These are phyloP conservation scores for Heliconius charithonia DNA, from an alignment of 2,888 invertebrate species.

Conservation along the genomic window DNA sequence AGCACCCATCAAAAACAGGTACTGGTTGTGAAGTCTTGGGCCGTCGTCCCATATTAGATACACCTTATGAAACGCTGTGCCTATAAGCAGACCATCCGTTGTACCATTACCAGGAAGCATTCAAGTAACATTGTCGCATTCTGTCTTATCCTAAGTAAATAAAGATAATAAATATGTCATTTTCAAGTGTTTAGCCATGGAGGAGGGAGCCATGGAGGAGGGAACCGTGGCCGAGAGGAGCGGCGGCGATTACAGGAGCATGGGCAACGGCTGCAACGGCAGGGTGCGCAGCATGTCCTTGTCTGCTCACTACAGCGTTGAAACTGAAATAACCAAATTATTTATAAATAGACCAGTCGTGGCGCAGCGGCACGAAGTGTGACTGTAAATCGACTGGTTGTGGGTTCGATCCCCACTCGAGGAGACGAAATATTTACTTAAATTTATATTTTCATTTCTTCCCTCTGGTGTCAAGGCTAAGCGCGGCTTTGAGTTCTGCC, in stretches of 20 bases:
- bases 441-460: too few species aligned
- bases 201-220: constrained; percentile 67
- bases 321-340: constrained; percentile 65
- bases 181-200: constrained; percentile 60
- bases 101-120: constrained; percentile 57
- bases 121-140: constrained; percentile 67
- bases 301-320: constrained; percentile 84
- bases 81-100: constrained; percentile 54
- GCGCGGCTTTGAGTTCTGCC: too few species aligned
- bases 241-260: constrained; percentile 66
- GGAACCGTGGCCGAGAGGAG: constrained; percentile 69
- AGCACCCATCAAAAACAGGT: constrained; percentile 49
- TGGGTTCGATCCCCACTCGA: too few species aligned
- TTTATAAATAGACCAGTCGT: too few species aligned
- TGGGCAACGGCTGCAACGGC: constrained; percentile 61
- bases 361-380: too few species aligned
- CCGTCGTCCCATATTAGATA: constrained; percentile 65
- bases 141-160: constrained; percentile 65
- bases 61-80: constrained; percentile 77
- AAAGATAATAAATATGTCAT: constrained; percentile 71
- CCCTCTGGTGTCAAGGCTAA: too few species aligned
- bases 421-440: too few species aligned
- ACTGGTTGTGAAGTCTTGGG: constrained; percentile 62
- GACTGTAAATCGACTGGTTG: too few species aligned
- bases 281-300: constrained; percentile 83